Evolutionary conservation across 2,797 vertebrate species (phyloP).

Genomic region (Cuniculus paca): DNA sequence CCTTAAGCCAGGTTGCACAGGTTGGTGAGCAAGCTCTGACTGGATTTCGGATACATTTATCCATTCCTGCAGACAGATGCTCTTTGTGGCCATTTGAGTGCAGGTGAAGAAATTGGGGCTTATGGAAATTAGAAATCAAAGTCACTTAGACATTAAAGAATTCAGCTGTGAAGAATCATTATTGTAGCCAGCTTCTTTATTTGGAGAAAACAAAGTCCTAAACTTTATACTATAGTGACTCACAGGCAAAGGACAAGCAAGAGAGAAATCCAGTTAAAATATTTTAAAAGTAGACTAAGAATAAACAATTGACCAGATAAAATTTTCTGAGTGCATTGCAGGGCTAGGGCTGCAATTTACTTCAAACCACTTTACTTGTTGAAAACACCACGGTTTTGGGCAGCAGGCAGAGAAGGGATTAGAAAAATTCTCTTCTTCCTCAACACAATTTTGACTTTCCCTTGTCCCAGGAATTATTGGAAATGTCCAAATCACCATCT

Average conservation of each 20-base stretch:
- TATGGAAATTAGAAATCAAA: conserved; percentile 11
- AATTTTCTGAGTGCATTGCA: neutral
- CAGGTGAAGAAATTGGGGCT: neutral
- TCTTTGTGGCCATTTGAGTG: neutral
- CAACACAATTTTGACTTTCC: neutral
- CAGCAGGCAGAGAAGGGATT: neutral
- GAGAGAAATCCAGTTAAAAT: neutral
- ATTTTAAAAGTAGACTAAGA: neutral
- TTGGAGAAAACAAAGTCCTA: neutral
- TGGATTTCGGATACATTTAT: neutral
- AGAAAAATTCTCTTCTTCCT: neutral
- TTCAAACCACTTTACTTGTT: neutral
- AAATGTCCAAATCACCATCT: neutral
- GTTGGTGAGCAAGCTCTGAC: neutral
- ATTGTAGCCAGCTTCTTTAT: neutral
- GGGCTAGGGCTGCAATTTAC: neutral
- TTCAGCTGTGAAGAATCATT: neutral
- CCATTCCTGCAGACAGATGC: neutral
- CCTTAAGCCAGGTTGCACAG: neutral
- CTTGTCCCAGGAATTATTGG: neutral
- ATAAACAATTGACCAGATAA: neutral
- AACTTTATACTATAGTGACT: neutral
- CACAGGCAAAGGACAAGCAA: neutral
- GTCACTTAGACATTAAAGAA: neutral
- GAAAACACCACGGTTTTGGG: neutral